Conservation (phyloP, 2,113 vertebrate species). For the Caretta caretta region DNA sequence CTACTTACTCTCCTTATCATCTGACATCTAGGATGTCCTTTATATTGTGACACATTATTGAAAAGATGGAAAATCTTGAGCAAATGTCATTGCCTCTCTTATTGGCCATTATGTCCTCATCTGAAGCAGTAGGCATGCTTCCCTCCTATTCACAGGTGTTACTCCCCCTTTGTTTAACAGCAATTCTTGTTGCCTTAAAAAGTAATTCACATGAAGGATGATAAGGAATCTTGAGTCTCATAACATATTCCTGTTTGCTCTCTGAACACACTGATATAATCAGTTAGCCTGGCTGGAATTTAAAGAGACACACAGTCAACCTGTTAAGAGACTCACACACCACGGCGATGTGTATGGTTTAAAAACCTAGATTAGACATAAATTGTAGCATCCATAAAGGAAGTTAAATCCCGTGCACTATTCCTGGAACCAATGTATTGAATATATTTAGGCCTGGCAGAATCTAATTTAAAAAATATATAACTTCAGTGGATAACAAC, state of each 20-base stretch:
- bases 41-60: neutral
- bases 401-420: neutral
- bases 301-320: neutral
- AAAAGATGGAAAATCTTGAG: neutral
- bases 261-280: neutral
- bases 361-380: neutral
- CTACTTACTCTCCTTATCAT: neutral
- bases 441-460: neutral
- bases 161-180: neutral
- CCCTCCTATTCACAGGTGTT: neutral
- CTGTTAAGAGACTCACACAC: neutral
- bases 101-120: conserved; percentile 3
- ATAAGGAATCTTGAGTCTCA: neutral
- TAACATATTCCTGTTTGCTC: neutral
- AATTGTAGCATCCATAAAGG: neutral
- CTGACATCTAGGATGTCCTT: conserved; percentile 25
- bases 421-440: neutral
- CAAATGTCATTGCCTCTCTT: neutral
- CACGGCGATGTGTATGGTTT: neutral
- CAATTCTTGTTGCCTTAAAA: neutral
- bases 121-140: neutral
- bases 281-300: neutral
- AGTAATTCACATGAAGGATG: conserved; percentile 8
- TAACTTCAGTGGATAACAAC: neutral
- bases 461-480: neutral